Conservation (phyloP, 2,113 vertebrate genomes). For the Sceloporus undulatus region DNA sequence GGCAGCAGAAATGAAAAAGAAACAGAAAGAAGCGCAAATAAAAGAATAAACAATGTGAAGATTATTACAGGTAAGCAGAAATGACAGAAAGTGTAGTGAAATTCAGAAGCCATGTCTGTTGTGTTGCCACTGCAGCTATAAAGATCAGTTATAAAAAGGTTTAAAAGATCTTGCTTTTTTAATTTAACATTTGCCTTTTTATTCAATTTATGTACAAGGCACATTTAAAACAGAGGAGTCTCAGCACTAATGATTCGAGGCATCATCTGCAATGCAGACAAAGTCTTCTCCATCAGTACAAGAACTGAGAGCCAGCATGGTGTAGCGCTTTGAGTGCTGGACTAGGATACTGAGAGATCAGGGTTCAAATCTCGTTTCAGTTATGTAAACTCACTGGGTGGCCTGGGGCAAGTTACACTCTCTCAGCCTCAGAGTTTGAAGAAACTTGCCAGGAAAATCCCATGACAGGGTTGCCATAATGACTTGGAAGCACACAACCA, state of each 20-base stretch:
- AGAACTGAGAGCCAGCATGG: no score
- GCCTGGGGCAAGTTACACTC: no score
- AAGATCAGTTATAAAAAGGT: neutral
- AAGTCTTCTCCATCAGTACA: neutral
- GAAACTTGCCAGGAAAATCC: no score
- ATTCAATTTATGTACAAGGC: neutral
- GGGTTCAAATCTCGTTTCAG: no score
- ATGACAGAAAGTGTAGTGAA: neutral
- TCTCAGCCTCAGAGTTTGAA: no score
- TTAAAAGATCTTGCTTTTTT: neutral
- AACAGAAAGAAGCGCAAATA: constrained; percentile 39
- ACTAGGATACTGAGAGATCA: no score
- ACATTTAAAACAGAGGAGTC: neutral
- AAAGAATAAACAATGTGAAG: neutral
- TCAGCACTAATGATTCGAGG: no score
- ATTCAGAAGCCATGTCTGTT: constrained; percentile 17
- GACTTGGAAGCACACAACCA: no score
- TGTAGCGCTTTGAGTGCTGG: no score
- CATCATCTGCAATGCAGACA: neutral
- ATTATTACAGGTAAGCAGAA: neutral
- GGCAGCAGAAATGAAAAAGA: constrained; percentile 52
- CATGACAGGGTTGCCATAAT: no score
- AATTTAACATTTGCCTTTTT: neutral
- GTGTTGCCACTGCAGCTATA: constrained; percentile 19
- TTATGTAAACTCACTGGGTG: no score